Evolutionary conservation across 2,797 vertebrate species (phyloP).

Genomic region (Yasuhikotakia modesta): DNA sequence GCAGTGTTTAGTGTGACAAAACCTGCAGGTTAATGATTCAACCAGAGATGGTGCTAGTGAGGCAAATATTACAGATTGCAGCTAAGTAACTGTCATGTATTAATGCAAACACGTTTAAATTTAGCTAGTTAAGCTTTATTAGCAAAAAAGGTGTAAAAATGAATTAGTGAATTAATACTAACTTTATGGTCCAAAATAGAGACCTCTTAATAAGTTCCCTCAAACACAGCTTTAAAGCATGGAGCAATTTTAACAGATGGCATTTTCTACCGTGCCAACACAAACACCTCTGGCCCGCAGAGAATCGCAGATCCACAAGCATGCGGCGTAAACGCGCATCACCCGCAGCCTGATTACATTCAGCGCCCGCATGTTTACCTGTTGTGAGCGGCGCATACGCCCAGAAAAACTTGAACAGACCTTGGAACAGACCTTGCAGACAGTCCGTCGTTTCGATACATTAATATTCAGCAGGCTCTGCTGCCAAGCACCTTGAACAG

Average conservation of each 20-base stretch:
- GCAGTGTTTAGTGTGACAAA: too few species aligned
- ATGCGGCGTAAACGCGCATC: not conserved
- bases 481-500: conserved; percentile 80
- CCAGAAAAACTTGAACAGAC: conserved; percentile 61
- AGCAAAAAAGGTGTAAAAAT: too few species aligned
- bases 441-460: conserved; percentile 72
- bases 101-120: too few species aligned
- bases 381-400: too few species aligned
- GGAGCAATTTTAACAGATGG: conserved; percentile 24
- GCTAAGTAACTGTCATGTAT: too few species aligned
- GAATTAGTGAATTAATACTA: too few species aligned
- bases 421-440: conserved; percentile 72
- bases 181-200: too few species aligned
- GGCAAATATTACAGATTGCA: too few species aligned
- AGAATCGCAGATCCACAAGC: conserved; percentile 30
- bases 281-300: conserved; percentile 14
- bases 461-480: conserved; percentile 79
- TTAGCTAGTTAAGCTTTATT: too few species aligned
- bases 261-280: conserved; percentile 16
- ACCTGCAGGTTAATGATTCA: too few species aligned
- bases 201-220: conserved; percentile 13
- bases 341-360: conserved; percentile 36
- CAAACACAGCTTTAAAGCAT: not conserved
- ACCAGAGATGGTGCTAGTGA: too few species aligned
- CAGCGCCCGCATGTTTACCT: conserved; percentile 38